Percentiles rank a stretch among this genome's conserved stretches.
phyloP scores from a whole-genome alignment of 2,113 vertebrate genomes.

The Mustela lutreola region DNA sequence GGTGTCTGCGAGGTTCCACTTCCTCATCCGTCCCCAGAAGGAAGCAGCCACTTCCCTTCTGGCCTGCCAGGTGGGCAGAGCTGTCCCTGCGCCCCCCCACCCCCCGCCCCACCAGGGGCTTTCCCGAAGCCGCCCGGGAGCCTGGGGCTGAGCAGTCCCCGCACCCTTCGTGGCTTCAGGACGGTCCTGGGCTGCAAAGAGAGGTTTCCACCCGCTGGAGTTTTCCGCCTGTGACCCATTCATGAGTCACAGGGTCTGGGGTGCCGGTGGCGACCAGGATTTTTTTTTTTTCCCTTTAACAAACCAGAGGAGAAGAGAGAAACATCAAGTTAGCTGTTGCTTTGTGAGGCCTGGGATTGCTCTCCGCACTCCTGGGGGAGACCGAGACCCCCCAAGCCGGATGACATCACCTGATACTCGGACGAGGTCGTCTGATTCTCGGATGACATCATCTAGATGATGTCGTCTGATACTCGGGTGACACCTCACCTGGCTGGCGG shows the following conservation, averaged over 20 bases:
- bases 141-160: background rate
- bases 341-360: background rate
- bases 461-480: too few relatives aligned
- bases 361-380: background rate
- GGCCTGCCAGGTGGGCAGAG: background rate
- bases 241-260: rapidly evolving
- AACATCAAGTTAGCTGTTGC: background rate
- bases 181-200: rapidly evolving
- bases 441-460: background rate
- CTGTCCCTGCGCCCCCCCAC: background rate
- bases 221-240: background rate
- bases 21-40: background rate
- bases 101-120: background rate
- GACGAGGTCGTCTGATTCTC: too few relatives aligned
- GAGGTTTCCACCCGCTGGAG: rapidly evolving
- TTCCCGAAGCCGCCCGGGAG: background rate
- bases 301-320: background rate
- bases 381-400: background rate
- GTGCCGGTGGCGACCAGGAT: background rate
- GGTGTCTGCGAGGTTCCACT: background rate
- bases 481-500: rapidly evolving
- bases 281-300: background rate
- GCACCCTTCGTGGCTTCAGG: background rate
- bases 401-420: background rate
- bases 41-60: conserved; percentile 48